Base-by-base conservation (phyloP, 2,797 vertebrate species). In the Sphaeramia orbicularis region DNA sequence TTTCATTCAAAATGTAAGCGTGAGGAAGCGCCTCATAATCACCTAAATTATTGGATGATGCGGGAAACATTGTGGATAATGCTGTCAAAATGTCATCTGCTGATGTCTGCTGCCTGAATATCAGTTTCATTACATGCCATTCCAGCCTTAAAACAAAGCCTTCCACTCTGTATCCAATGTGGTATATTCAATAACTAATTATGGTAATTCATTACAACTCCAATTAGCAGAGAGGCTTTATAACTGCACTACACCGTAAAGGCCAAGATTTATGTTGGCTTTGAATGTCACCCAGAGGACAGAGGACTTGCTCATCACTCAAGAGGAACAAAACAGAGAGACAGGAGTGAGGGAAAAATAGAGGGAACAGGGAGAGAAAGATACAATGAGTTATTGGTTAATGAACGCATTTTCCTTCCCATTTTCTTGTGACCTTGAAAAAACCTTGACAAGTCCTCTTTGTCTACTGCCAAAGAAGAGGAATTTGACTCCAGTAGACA, bases 211-310 rank as follows among this genome's bases (percentile, higher is more conserved):
- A 99, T 98, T 98, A 98, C 96, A 97, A 96, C 96, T 96, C 96
- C 96, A 99, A 99, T 99, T 98, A 98, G 97, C 94, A 95, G 95
- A 95, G 95, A 96, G 95, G 96, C 96, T 98, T 98, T 98, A 98
- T 96, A 92, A 93, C 95, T 93, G 94, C 95, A 95, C 94, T 93
- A 93, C 95, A 95, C 97, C 95, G 95, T 98, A 98, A 98, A 98
- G 95, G 93, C 90, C 94, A 95, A 95, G 96, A 99, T 99, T 99
- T 99, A 99, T 97, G 96, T 94, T 83, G 91, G 93, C 94, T 96
- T 96, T 98, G 96, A 99, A 99, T 98, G 96, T 99, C 97, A 99
- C 97, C 97, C 97, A 98, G 96, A 98, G 97, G 97, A 97, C 97
- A 94, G 88, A 84, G 76, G 88, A 89, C 96, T 91, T 93, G 95